Conservation (phyloP, 2,113 vertebrate genomes). For the Bungarus multicinctus region DNA sequence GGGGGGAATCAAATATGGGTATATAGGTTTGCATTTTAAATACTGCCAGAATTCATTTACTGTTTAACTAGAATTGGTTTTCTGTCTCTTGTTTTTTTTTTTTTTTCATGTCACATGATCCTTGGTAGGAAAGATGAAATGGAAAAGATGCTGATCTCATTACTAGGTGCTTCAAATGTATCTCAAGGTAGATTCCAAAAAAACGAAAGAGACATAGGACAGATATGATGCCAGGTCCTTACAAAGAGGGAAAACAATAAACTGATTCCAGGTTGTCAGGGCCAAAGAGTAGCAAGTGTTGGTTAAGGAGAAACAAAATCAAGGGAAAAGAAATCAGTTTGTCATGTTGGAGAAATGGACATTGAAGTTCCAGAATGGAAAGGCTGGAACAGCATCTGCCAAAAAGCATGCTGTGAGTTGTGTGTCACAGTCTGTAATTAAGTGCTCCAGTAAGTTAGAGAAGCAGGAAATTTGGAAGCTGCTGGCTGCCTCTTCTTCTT, state of each 20-base stretch:
- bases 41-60: conserved; percentile 43
- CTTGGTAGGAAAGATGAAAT: neutral
- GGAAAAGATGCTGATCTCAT: neutral
- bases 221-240: neutral
- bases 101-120: neutral
- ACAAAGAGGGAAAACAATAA: neutral
- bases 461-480: neutral
- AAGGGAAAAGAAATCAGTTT: neutral
- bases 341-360: neutral
- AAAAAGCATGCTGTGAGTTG: neutral
- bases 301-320: neutral
- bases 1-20: conserved; percentile 20
- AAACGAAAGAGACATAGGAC: neutral
- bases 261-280: neutral
- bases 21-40: conserved; percentile 42
- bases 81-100: neutral
- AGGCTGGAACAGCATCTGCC: neutral
- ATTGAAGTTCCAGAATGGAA: neutral
- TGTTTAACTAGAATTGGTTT: conserved; percentile 21
- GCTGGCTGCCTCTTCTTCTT: neutral
- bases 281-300: neutral
- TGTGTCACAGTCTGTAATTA: neutral
- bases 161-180: neutral
- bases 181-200: neutral
- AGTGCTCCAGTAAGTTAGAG: neutral